phyloP scores from a whole-genome alignment of 2,888 invertebrate genomes.

The Plemyria rubiginata region DNA sequence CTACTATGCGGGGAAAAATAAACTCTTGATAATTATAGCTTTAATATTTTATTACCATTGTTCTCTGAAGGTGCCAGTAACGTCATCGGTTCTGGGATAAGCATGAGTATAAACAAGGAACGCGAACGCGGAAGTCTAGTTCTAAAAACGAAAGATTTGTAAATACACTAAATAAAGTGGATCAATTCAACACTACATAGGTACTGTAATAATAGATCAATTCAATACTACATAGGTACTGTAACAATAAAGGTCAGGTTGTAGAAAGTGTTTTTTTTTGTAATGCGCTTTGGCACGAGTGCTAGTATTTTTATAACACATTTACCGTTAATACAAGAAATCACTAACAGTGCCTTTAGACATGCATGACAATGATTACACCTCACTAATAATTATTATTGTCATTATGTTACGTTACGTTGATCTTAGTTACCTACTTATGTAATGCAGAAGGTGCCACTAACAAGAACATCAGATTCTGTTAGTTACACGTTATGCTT shows the following conservation, averaged over 20 bases:
- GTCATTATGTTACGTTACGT: background rate
- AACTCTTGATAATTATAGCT: background rate
- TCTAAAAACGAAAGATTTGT: background rate
- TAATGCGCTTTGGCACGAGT: slow-evolving; percentile 10
- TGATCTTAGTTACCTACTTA: no score
- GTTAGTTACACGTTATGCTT: no score
- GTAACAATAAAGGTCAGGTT: slow-evolving; percentile 9
- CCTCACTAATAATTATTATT: background rate
- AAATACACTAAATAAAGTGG: slow-evolving; percentile 9
- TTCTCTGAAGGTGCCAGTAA: no score
- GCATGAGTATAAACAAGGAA: no score
- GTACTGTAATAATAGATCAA: no score
- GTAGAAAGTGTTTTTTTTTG: slow-evolving; percentile 16
- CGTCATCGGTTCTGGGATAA: no score
- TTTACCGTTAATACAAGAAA: background rate
- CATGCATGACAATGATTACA: slow-evolving; percentile 5
- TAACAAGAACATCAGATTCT: no score
- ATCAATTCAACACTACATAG: slow-evolving; percentile 3
- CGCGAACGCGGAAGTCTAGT: no score
- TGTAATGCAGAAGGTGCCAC: no score
- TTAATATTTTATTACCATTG: background rate
- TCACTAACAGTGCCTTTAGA: background rate
- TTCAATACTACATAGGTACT: slow-evolving; percentile 1
- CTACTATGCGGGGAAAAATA: background rate
- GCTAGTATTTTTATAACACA: background rate